Percentiles rank a stretch among this genome's conserved stretches.
Conservation (phyloP, 2,888 invertebrate species). For the Arctia plantaginis region DNA sequence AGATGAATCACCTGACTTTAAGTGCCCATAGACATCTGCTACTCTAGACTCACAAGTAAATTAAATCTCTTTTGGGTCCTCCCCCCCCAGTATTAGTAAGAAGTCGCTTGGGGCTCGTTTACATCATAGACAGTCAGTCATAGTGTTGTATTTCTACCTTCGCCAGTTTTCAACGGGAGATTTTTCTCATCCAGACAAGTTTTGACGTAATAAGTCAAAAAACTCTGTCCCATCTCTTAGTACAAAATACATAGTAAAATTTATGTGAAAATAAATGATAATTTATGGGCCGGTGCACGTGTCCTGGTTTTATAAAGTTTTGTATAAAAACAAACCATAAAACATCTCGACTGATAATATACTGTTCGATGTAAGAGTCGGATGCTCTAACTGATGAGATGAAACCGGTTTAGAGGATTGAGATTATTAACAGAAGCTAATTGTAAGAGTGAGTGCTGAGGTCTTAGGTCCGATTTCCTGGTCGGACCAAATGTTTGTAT, state of each 20-base stretch:
- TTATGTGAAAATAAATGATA: background rate
- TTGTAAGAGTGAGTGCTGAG: background rate
- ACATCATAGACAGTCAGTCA: no score
- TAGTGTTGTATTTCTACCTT: no score
- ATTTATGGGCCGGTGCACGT: constrained; percentile 18
- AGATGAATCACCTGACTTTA: no score
- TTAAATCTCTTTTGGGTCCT: no score
- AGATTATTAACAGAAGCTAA: background rate
- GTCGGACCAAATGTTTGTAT: no score
- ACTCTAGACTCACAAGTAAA: no score
- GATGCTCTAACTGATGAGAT: constrained; percentile 25
- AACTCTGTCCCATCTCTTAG: background rate
- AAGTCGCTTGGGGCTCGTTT: no score
- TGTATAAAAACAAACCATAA: constrained; percentile 55
- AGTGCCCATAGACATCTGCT: no score
- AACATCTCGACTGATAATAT: constrained; percentile 49
- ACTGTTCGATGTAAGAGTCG: constrained; percentile 39
- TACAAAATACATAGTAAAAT: background rate
- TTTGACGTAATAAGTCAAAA: background rate
- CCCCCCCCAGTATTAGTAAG: no score
- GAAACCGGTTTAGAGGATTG: background rate
- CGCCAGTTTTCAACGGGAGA: no score
- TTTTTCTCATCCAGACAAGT: background rate
- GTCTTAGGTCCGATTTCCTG: no score
- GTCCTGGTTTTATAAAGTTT: constrained; percentile 43